These are phyloP conservation scores for Kryptolebias marmoratus DNA, from an alignment of 2,113 vertebrate species.

Conservation along the genomic window DNA sequence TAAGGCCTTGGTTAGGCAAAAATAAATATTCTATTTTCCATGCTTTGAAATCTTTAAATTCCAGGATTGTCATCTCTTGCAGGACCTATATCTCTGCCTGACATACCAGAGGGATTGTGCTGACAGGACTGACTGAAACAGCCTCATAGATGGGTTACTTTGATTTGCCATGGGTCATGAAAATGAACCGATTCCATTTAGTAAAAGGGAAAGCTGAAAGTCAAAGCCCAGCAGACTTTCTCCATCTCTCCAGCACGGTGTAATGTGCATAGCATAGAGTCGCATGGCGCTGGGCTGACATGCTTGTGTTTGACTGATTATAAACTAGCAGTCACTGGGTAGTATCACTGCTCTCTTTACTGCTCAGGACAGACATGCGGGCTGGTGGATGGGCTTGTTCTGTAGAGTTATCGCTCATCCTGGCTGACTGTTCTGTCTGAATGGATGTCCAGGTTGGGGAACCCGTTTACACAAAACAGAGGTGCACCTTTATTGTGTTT, in stretches of 20 bases:
- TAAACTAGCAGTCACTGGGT: slow-evolving; percentile 81
- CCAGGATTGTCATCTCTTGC: slow-evolving; percentile 54
- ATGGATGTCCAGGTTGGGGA: slow-evolving; percentile 65
- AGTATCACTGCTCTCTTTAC: slow-evolving; percentile 77
- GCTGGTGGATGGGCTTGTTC: slow-evolving; percentile 57
- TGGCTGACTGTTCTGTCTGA: slow-evolving; percentile 67
- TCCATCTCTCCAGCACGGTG: slow-evolving; percentile 26
- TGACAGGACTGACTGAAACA: slow-evolving; percentile 47
- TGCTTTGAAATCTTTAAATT: slow-evolving; percentile 76
- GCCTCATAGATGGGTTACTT: slow-evolving; percentile 57
- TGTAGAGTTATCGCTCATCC: slow-evolving; percentile 64
- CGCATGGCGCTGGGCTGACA: slow-evolving; percentile 55
- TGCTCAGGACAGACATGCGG: slow-evolving; percentile 65
- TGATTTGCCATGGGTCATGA: slow-evolving; percentile 64
- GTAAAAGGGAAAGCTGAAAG: slow-evolving; percentile 35
- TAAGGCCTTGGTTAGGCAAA: slow-evolving; percentile 50
- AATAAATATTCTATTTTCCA: slow-evolving; percentile 55
- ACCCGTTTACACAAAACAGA: slow-evolving; percentile 73
- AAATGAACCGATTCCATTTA: slow-evolving; percentile 64
- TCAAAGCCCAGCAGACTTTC: slow-evolving; percentile 37
- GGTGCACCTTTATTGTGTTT: slow-evolving; percentile 78
- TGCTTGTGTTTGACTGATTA: slow-evolving; percentile 80
- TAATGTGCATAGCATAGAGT: slow-evolving; percentile 52
- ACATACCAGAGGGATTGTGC: slow-evolving; percentile 46
- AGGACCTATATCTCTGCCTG: slow-evolving; percentile 57